A percentile compares a stretch with the other conserved stretches of the same genome.
Evolutionary conservation across 2,888 invertebrate species (phyloP).

Genomic region (Drosophila gaucha): DNA sequence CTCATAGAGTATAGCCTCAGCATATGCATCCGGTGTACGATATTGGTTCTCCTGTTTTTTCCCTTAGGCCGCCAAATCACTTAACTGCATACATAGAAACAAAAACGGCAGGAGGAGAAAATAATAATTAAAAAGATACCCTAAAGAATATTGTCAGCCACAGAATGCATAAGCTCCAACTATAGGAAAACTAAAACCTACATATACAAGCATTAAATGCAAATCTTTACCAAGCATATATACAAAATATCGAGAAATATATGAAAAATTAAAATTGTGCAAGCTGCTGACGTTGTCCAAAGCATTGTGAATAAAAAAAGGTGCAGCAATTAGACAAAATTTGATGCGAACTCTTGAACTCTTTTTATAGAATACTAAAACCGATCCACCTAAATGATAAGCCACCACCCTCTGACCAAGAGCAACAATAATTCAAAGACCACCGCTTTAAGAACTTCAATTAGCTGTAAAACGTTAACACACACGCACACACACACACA

Average conservation of each 20-base stretch:
- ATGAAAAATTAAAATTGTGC: constrained; percentile 6
- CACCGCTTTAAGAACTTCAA: constrained; percentile 5
- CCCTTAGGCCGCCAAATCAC: constrained; percentile 48
- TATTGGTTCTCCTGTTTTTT: constrained; percentile 85
- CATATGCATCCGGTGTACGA: constrained; percentile 85
- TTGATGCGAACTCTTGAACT: constrained; percentile 11
- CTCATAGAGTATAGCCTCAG: constrained; percentile 82
- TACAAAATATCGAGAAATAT: background rate
- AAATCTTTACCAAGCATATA: constrained; percentile 2
- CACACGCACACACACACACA: constrained; percentile 19
- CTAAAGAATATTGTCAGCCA: constrained; percentile 16
- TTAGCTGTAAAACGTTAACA: constrained; percentile 41
- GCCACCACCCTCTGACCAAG: constrained; percentile 42
- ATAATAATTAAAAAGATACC: background rate
- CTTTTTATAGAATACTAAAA: constrained; percentile 24
- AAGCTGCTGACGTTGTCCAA: constrained; percentile 23
- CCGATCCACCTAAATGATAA: constrained; percentile 29
- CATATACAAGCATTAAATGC: constrained; percentile 4
- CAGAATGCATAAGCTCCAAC: constrained; percentile 2
- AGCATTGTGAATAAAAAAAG: constrained; percentile 19
- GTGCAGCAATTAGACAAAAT: constrained; percentile 17
- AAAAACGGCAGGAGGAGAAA: constrained; percentile 12
- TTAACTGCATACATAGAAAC: constrained; percentile 13
- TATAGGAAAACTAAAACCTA: constrained; percentile 5
- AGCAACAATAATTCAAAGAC: constrained; percentile 35